phyloP scores from a whole-genome alignment of 1,140 invertebrate species.

The Rhagoletis pomonella region DNA sequence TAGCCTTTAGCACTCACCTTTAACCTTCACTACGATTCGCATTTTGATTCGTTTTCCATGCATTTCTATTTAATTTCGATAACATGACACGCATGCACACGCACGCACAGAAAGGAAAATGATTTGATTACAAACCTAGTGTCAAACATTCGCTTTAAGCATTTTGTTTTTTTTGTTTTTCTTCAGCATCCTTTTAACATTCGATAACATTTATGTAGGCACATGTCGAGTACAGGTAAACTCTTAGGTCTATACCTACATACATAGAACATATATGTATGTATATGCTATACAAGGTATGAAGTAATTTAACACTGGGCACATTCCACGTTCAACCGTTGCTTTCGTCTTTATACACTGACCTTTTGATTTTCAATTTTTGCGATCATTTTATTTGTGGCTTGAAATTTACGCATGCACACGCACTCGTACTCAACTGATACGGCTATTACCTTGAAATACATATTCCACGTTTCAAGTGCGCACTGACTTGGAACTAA shows the following conservation, averaged over 20 bases:
- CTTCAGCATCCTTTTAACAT: neutral
- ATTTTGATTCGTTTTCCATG: too few species aligned
- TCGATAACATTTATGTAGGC: neutral
- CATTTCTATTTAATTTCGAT: too few species aligned
- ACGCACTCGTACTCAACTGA: neutral
- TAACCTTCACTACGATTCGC: too few species aligned
- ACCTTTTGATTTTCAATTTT: neutral
- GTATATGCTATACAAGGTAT: too few species aligned
- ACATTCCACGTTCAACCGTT: too few species aligned
- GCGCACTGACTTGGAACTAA: neutral
- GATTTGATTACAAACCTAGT: neutral
- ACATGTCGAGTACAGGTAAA: neutral
- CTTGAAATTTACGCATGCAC: neutral
- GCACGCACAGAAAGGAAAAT: neutral
- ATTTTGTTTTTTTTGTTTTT: neutral
- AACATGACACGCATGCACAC: too few species aligned
- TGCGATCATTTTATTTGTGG: neutral
- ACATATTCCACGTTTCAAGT: neutral
- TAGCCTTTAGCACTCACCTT: too few species aligned
- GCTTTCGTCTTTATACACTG: too few species aligned
- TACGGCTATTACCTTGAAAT: neutral
- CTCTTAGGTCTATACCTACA: too few species aligned
- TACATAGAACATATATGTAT: too few species aligned
- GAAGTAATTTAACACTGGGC: too few species aligned
- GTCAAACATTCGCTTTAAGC: neutral